Conservation (phyloP, 2,797 vertebrate genomes). For the Furcifer pardalis region DNA sequence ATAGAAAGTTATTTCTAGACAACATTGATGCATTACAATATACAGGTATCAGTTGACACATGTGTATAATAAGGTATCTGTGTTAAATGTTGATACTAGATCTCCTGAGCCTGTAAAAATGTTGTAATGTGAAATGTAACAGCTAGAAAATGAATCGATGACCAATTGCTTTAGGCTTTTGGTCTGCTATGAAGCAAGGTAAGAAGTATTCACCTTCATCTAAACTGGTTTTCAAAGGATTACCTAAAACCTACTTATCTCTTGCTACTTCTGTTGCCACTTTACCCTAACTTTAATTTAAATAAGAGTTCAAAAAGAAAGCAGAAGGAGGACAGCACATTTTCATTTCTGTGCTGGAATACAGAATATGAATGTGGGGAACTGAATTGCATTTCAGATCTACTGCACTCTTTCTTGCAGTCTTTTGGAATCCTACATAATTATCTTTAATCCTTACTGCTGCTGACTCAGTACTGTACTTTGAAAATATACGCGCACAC, state of each 20-base stretch:
- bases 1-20: neutral
- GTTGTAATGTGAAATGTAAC: conserved; percentile 1
- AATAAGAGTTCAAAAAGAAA: conserved; percentile 52
- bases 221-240: neutral
- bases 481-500: conserved; percentile 41
- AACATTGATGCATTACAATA: neutral
- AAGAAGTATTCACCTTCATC: conserved; percentile 28
- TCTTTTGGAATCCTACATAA: conserved; percentile 55
- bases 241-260: conserved; percentile 26
- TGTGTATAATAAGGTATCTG: neutral
- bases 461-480: conserved; percentile 71
- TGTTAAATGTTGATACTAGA: neutral
- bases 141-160: neutral
- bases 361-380: conserved; percentile 38
- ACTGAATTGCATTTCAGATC: conserved; percentile 61
- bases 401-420: conserved; percentile 51
- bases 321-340: neutral
- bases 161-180: conserved; percentile 19
- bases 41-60: neutral
- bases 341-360: conserved; percentile 43
- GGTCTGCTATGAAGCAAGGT: conserved; percentile 1
- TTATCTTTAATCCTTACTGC: conserved; percentile 68
- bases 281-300: conserved; percentile 54
- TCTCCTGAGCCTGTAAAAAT: neutral
- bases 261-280: conserved; percentile 40